Evolutionary conservation across 1,140 invertebrate species (phyloP), one percentile per base, ranked within the genome.

Genomic region (Diachasmimorpha longicaudata): DNA sequence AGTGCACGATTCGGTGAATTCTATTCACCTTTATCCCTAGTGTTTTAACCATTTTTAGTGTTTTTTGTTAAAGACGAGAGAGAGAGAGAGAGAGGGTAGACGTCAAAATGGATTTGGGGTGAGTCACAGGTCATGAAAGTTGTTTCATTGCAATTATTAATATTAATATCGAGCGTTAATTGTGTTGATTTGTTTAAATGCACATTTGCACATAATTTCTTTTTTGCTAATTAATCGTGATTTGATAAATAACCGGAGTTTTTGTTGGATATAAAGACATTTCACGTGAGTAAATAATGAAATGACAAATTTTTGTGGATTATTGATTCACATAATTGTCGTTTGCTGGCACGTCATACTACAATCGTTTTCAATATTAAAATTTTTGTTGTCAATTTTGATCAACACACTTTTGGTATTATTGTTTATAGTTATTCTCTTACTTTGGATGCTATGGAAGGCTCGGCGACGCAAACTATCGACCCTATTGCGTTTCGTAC

Each of bases 401-500:
- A 21, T 14, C 6, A 16, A 55, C 48, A 55, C n/a, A 55, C 19
- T 55, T 16, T 55, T 55, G 63, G 21, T 73, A 73, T 66, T 63
- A 73, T 73, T 73, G 52, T 63, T 74, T 74, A 74, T 74, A 74
- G 58, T 74, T 67, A 63, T 23, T 74, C 42, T 74, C 72, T 66
- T 73, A 74, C 58, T 74, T 74, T 74, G 72, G 72, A 74, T 74
- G 72, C 16, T 71, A 74, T 69, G 66, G 73, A 74, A 74, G 66
- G 66, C 63, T 74, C 42, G 67, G 25, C 66, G 66, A 69, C 73
- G 63, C 73, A 74, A 69, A 74, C 73, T 69, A 74, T 74, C 73
- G 73, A 74, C 73, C 73, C 73, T 74, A 66, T 74, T 74, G 66
- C 66, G 73, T 52, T 69, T 69, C 73, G 42, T 69, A 69, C 73